A percentile compares a stretch with the other conserved stretches of the same genome.
These are phyloP conservation scores for Mylabris phalerata DNA, from an alignment of 1,140 invertebrate genomes.

Conservation along the genomic window DNA sequence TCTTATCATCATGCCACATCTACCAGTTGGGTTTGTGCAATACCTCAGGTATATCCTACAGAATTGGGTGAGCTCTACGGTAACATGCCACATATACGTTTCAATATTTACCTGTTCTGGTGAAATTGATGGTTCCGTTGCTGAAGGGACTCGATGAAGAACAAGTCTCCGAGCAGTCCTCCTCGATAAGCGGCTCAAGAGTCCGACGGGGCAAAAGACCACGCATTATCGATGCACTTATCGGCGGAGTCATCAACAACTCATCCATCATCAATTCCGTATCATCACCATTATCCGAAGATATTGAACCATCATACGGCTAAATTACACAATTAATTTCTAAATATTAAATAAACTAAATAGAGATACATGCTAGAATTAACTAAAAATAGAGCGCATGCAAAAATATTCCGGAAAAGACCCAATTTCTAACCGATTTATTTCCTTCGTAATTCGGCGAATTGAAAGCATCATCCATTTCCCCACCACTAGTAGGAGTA, in stretches of 20 bases:
- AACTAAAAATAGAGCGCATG: background rate
- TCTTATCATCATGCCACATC: too few species aligned
- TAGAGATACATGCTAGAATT: background rate
- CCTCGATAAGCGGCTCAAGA: slow-evolving; percentile 60
- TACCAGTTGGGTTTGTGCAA: too few species aligned
- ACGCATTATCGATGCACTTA: slow-evolving; percentile 56
- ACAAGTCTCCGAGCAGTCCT: slow-evolving; percentile 52
- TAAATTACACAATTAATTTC: slow-evolving; percentile 7
- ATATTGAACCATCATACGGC: slow-evolving; percentile 47
- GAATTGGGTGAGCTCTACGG: too few species aligned
- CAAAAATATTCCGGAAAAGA: background rate
- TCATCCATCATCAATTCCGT: slow-evolving; percentile 67
- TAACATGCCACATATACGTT: background rate
- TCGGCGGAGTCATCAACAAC: slow-evolving; percentile 60
- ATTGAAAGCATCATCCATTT: slow-evolving; percentile 59
- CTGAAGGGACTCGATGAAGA: slow-evolving; percentile 40
- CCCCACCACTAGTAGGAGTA: slow-evolving; percentile 73
- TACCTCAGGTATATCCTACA: background rate
- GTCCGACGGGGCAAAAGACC: slow-evolving; percentile 58
- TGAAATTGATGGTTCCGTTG: slow-evolving; percentile 46
- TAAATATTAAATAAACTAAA: background rate
- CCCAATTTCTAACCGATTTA: slow-evolving; percentile 49
- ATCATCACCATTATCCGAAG: slow-evolving; percentile 58
- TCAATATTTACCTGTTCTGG: slow-evolving; percentile 50
- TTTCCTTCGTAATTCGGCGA: slow-evolving; percentile 59